Percentiles rank a stretch among this genome's conserved stretches.
These are phyloP conservation scores for Pantala flavescens DNA, from an alignment of 1,140 invertebrate species.

Conservation along the genomic window DNA sequence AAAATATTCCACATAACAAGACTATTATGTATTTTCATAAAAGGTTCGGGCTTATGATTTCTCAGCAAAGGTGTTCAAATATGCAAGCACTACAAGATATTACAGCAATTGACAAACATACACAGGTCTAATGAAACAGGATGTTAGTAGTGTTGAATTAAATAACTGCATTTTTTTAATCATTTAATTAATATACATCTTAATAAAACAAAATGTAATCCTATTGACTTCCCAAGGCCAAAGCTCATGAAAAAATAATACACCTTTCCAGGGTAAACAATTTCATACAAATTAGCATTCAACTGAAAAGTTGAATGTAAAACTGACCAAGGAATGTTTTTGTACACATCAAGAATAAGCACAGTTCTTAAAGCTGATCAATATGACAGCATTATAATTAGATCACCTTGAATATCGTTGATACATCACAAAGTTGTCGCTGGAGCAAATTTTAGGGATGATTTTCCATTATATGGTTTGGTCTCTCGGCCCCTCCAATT, in stretches of 20 bases:
- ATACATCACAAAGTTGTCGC: background rate
- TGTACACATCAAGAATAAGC: background rate
- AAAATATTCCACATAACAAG: slow-evolving; percentile 8
- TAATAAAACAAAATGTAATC: background rate
- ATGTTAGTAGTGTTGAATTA: background rate
- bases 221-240: background rate
- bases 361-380: slow-evolving; percentile 9
- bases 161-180: background rate
- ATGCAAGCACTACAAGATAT: slow-evolving; percentile 1
- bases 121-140: background rate
- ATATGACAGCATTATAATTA: slow-evolving; percentile 10
- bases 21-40: background rate
- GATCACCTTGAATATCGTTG: slow-evolving; percentile 9
- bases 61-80: background rate
- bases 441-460: background rate
- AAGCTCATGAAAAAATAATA: slow-evolving; percentile 6
- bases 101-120: slow-evolving; percentile 10
- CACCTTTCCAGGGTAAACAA: slow-evolving; percentile 5
- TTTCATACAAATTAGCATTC: background rate
- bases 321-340: slow-evolving; percentile 6
- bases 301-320: background rate
- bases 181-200: background rate
- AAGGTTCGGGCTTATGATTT: background rate
- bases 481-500: background rate
- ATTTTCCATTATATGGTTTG: background rate